A percentile compares a stretch with the other conserved stretches of the same genome.
Evolutionary conservation across 2,113 vertebrate genomes (phyloP).

Genomic region (Vidua chalybeata): DNA sequence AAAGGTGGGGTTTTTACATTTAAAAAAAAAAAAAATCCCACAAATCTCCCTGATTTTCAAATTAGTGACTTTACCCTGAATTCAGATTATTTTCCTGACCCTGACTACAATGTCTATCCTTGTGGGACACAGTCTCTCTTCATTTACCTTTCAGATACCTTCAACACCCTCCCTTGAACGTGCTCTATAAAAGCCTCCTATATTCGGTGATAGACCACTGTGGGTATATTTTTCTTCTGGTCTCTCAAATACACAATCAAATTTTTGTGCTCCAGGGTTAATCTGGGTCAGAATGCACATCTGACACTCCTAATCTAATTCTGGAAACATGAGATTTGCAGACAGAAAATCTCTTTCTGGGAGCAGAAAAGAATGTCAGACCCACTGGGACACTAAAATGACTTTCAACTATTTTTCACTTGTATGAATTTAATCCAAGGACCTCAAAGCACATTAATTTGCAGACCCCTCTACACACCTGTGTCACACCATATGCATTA

Average conservation of each 20-base stretch:
- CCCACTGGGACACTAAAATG: background rate
- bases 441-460: background rate
- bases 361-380: constrained; percentile 15
- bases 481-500: background rate
- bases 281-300: constrained; percentile 46
- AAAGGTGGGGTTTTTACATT: background rate
- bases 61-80: background rate
- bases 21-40: background rate
- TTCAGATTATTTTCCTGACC: background rate
- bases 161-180: background rate
- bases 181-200: background rate
- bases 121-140: background rate
- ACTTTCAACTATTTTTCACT: constrained; percentile 2
- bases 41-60: background rate
- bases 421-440: background rate
- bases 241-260: background rate
- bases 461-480: background rate
- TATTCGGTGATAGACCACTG: background rate
- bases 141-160: background rate
- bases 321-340: constrained; percentile 52
- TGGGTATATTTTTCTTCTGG: background rate
- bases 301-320: constrained; percentile 47
- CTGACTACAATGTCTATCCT: background rate
- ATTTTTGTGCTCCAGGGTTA: constrained; percentile 18
- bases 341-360: constrained; percentile 40